Percentiles rank a stretch among this genome's conserved stretches.
These are phyloP conservation scores for Pteria penguin DNA, from an alignment of 2,888 invertebrate genomes.

Conservation along the genomic window DNA sequence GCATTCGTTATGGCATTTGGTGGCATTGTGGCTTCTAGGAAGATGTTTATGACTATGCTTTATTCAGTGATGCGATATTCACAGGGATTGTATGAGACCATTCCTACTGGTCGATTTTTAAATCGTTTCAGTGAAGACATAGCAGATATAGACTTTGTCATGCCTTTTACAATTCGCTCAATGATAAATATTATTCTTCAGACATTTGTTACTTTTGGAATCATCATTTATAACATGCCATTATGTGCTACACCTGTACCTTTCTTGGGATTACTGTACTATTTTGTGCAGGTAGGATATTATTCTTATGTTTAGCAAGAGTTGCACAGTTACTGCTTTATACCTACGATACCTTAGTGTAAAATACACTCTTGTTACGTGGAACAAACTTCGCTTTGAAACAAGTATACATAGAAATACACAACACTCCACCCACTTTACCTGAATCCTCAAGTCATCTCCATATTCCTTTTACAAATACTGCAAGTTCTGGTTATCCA, in stretches of 20 bases:
- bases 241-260: slow-evolving; percentile 59
- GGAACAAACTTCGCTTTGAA: no score
- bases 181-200: slow-evolving; percentile 70
- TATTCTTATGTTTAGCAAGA: neutral
- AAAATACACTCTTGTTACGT: no score
- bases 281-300: slow-evolving; percentile 70
- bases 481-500: no score
- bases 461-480: no score
- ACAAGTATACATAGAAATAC: no score
- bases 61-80: slow-evolving; percentile 72
- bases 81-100: slow-evolving; percentile 72
- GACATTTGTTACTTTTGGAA: slow-evolving; percentile 53
- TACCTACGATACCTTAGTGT: neutral
- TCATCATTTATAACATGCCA: slow-evolving; percentile 66
- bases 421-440: no score
- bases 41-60: slow-evolving; percentile 76
- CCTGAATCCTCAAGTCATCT: no score
- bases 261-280: slow-evolving; percentile 64
- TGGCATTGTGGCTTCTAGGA: slow-evolving; percentile 78
- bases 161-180: slow-evolving; percentile 75
- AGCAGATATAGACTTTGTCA: slow-evolving; percentile 69
- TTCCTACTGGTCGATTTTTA: slow-evolving; percentile 80
- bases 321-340: neutral
- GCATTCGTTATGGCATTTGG: slow-evolving; percentile 76
- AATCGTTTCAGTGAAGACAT: slow-evolving; percentile 78